Evolutionary conservation across 2,888 invertebrate genomes (phyloP), one percentile per base, ranked within the genome.

Genomic region (Pterostichus niger): DNA sequence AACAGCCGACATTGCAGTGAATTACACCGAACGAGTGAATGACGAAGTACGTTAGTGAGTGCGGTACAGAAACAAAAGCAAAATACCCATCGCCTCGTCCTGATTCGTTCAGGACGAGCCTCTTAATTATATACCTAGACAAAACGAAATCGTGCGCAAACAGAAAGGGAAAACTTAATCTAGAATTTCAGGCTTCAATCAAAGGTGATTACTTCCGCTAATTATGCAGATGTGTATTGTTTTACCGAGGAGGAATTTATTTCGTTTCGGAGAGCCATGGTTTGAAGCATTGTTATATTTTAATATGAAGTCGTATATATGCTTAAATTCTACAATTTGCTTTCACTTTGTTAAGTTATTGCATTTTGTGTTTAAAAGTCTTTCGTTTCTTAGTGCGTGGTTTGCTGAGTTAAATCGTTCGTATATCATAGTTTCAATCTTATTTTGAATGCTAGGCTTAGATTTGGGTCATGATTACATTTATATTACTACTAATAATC

Each of bases 151-250:
- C 17, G 46, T 71, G 68, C 68, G 44, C 68, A 40, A 71, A 46
- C 44, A 71, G 68, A 76, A 76, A 76, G 46, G 54, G 76, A 76
- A 76, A 76, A 76, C 56, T 76, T 76, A 52, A 76, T 56, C 76
- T 76, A 54, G 56, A 76, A 76, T 56, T 76, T 76, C 76, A 35
- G 76, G 49, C 76, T 76, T 76, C 76, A 76, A 76, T 76, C 76
- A 76, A 13, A 76, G 76, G 56, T 73, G 46, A 73, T 73, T 73
- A 73, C n/a, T 49, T 73, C 61, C 73, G 73, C 49, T 76, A 76
- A 76, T 76, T 76, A 76, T 76, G 52, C 73, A 61, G 6, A 44
- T 61, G 68, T 40, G 68, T 68, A 68, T 68, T 68, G 68, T 68
- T 68, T 44, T 44, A 44, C n/a, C 44, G 17, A 24, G 40, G 17